Conservation (phyloP, 2,113 vertebrate genomes). For the Addax nasomaculatus region DNA sequence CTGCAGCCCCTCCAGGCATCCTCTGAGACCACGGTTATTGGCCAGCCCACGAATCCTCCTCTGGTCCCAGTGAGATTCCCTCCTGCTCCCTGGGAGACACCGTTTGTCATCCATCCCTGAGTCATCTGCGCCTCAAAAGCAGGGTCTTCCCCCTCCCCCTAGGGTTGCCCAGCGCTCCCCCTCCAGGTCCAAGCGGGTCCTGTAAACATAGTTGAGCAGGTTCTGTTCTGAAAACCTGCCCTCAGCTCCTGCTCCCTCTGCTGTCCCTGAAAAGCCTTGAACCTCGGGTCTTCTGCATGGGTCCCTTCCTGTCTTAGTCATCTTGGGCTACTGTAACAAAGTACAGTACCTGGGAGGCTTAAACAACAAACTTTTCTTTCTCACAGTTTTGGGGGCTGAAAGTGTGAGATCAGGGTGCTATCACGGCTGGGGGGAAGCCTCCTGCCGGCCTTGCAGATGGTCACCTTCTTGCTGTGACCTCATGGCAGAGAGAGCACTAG, state of each 20-base stretch:
- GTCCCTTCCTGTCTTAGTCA: background rate
- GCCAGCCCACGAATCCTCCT: background rate
- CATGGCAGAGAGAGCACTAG: background rate
- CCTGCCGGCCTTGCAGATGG: background rate
- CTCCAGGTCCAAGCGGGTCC: background rate
- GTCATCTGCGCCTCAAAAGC: background rate
- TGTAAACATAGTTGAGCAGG: background rate
- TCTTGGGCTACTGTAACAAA: background rate
- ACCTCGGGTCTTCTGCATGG: background rate
- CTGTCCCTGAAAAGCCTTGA: background rate
- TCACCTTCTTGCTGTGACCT: background rate
- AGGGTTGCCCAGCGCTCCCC: background rate
- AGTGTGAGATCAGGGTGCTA: background rate
- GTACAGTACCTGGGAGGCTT: background rate
- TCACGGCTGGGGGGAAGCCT: background rate
- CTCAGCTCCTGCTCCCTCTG: background rate
- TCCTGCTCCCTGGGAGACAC: background rate
- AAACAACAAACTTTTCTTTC: background rate
- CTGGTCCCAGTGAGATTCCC: background rate
- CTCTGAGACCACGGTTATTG: background rate
- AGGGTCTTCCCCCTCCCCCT: background rate
- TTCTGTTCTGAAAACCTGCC: background rate
- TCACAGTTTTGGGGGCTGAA: background rate
- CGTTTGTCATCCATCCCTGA: background rate
- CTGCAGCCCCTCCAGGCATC: background rate